Evolutionary conservation across 2,113 vertebrate genomes (phyloP).

Genomic region (Nothobranchius furzeri): DNA sequence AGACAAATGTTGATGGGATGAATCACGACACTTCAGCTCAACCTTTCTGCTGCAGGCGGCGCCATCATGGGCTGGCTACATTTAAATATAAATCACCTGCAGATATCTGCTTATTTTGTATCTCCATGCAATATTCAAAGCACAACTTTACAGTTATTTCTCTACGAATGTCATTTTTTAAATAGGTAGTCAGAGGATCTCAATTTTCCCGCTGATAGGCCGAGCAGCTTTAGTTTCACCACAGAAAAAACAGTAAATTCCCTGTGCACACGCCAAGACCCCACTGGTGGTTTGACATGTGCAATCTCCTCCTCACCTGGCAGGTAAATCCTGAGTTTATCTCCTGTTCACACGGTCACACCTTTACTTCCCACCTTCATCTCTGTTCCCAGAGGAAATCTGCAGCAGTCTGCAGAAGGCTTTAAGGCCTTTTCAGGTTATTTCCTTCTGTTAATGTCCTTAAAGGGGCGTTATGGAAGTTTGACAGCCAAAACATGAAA

Average conservation of each 20-base stretch:
- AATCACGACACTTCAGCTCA: not conserved
- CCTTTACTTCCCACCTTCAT: constrained; percentile 47
- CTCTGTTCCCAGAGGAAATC: constrained; percentile 48
- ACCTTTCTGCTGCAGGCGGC: not conserved
- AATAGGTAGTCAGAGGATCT: not conserved
- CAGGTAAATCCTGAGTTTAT: constrained; percentile 49
- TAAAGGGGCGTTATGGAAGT: too few relatives aligned
- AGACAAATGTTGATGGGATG: not conserved
- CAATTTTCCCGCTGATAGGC: not conserved
- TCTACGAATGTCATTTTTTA: not conserved
- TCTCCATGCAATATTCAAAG: not conserved
- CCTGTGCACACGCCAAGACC: constrained; percentile 18
- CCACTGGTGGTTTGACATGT: constrained; percentile 15
- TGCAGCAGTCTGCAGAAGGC: constrained; percentile 38
- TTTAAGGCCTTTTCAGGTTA: constrained; percentile 16
- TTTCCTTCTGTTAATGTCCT: too few relatives aligned
- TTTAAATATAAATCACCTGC: constrained; percentile 18
- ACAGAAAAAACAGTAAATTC: constrained; percentile 17
- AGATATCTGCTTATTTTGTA: constrained; percentile 6
- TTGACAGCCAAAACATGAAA: too few relatives aligned
- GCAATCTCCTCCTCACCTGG: constrained; percentile 43
- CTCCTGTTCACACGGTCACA: constrained; percentile 55
- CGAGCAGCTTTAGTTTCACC: not conserved
- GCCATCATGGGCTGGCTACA: not conserved
- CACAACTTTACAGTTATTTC: constrained; percentile 9